Conservation (phyloP, 2,888 invertebrate genomes). For the Tachina lurida region DNA sequence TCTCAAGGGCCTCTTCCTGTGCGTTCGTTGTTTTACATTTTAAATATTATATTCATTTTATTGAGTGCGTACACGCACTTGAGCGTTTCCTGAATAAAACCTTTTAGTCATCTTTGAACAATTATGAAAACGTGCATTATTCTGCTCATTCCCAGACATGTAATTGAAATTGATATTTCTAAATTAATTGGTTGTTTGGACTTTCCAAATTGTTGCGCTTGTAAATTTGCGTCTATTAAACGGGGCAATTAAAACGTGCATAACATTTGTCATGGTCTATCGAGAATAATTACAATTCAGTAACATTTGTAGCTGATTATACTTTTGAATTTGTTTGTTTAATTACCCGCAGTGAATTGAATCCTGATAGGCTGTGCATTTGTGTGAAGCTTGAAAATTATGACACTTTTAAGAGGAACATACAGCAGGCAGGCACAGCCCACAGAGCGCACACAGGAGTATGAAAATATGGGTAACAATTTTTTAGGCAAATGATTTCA, state of each 20-base stretch:
- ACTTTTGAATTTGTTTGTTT: conserved; percentile 73
- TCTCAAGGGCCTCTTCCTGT: neutral
- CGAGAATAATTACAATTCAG: conserved; percentile 79
- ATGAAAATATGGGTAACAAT: too few species aligned
- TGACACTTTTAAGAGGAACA: too few species aligned
- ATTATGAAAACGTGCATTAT: neutral
- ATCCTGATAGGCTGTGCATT: neutral
- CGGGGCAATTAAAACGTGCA: neutral
- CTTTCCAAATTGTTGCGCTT: neutral
- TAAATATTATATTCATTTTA: conserved; percentile 27
- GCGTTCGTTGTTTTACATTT: neutral
- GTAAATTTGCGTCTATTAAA: neutral
- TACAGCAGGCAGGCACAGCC: too few species aligned
- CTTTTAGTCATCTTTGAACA: neutral
- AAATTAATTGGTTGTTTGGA: conserved; percentile 12
- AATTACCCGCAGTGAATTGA: conserved; percentile 50
- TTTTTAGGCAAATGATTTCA: too few species aligned
- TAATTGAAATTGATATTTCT: neutral
- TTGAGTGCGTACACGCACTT: conserved; percentile 19
- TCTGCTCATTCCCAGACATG: neutral
- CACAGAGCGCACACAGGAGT: too few species aligned
- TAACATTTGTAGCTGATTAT: conserved; percentile 77
- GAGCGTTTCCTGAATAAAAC: neutral
- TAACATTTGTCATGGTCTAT: conserved; percentile 74
- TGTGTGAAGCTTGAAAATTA: neutral